Percentiles rank a stretch among this genome's conserved stretches.
Evolutionary conservation across 2,888 invertebrate genomes (phyloP).

Genomic region (Idaea aversata): DNA sequence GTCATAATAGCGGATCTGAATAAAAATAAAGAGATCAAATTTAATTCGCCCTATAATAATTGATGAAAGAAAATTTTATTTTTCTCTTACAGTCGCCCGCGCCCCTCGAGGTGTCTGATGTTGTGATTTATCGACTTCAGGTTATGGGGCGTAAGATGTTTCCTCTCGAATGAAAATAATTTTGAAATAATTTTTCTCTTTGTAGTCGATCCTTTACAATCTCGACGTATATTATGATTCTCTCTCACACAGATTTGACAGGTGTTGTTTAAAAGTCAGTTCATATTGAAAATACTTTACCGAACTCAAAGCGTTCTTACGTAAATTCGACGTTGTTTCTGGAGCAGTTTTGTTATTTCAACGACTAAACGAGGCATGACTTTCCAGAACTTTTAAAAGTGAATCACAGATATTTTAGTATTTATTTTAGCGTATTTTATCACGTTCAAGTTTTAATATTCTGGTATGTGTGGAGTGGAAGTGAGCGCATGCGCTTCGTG

Average conservation of each 20-base stretch:
- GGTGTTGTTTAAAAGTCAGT: slow-evolving; percentile 13
- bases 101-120: slow-evolving; percentile 57
- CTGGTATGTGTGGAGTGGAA: slow-evolving; percentile 8
- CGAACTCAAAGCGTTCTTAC: background rate
- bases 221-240: slow-evolving; percentile 28
- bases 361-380: background rate
- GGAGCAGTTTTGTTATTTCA: background rate
- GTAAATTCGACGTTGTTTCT: background rate
- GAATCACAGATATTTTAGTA: background rate
- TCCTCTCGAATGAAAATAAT: slow-evolving; percentile 42
- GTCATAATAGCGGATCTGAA: slow-evolving; percentile 24
- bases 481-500: slow-evolving; percentile 47
- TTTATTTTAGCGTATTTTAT: slow-evolving; percentile 11
- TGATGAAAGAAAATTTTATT: slow-evolving; percentile 56
- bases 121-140: slow-evolving; percentile 65
- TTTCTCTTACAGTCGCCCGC: slow-evolving; percentile 42
- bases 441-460: slow-evolving; percentile 32
- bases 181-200: slow-evolving; percentile 41
- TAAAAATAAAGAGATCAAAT: slow-evolving; percentile 22
- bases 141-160: slow-evolving; percentile 50
- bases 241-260: slow-evolving; percentile 24
- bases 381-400: background rate
- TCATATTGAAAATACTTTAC: slow-evolving; percentile 3
- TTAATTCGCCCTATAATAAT: slow-evolving; percentile 44
- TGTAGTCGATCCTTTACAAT: slow-evolving; percentile 29